Percentiles rank a stretch among this genome's conserved stretches.
Evolutionary conservation across 2,797 vertebrate genomes (phyloP).

Genomic region (Pseudotriccus pelzelni): DNA sequence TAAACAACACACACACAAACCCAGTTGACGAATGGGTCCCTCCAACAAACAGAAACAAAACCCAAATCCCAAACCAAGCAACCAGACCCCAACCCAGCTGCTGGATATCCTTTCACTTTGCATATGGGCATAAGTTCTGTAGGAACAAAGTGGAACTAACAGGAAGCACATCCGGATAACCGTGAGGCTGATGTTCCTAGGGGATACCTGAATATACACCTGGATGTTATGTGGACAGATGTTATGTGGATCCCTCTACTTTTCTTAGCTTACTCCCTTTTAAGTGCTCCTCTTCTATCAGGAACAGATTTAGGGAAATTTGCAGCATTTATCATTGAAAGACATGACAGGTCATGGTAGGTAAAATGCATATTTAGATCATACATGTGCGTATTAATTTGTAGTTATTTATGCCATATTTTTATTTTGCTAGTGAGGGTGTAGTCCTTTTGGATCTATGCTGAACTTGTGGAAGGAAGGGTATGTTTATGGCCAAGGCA

Average conservation of each 20-base stretch:
- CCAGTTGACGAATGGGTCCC: not conserved
- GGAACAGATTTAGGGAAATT: not conserved
- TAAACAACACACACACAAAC: not conserved
- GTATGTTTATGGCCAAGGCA: not conserved
- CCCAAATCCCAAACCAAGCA: not conserved
- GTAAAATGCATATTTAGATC: not conserved
- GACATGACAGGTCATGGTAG: not conserved
- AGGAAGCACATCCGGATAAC: not conserved
- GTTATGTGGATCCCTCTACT: not conserved
- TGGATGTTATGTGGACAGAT: not conserved
- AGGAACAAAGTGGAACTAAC: not conserved
- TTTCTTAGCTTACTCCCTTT: not conserved
- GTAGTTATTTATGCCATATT: not conserved
- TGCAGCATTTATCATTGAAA: not conserved
- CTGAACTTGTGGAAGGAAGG: not conserved
- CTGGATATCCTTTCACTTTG: not conserved
- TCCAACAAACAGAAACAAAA: not conserved
- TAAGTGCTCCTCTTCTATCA: not conserved
- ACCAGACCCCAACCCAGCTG: not conserved
- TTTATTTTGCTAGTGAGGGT: not conserved
- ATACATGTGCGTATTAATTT: not conserved
- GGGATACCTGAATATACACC: not conserved
- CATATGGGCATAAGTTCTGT: fast-evolving
- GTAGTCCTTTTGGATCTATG: not conserved
- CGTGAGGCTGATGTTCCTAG: not conserved